Evolutionary conservation across 2,113 vertebrate species (phyloP).

Genomic region (Hippopotamus amphibius): DNA sequence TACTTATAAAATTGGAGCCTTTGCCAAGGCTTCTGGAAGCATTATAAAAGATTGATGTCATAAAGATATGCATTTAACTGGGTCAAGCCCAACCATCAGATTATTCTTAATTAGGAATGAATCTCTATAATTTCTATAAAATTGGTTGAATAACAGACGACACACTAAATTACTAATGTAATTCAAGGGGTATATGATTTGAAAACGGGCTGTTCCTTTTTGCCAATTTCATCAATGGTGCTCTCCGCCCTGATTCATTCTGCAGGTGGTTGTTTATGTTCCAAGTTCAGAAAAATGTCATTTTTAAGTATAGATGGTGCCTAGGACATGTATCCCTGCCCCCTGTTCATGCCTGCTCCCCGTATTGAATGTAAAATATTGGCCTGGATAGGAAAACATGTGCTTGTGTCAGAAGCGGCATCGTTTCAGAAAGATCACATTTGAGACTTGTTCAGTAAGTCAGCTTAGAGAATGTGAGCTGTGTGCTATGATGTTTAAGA

Average conservation of each 20-base stretch:
- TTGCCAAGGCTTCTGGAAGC: conserved; percentile 77
- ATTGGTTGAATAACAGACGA: conserved; percentile 78
- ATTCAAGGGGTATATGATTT: conserved; percentile 64
- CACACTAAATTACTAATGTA: conserved; percentile 65
- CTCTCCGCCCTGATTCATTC: conserved; percentile 36
- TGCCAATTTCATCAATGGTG: conserved; percentile 33
- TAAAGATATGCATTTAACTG: conserved; percentile 84
- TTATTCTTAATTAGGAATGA: conserved; percentile 83
- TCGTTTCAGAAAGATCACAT: conserved; percentile 77
- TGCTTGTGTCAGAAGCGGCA: conserved; percentile 73
- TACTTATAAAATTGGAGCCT: conserved; percentile 78
- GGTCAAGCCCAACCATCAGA: conserved; percentile 80
- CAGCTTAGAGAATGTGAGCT: not conserved
- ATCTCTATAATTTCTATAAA: conserved; percentile 82
- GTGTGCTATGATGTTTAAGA: conserved; percentile 54
- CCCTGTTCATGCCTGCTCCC: not conserved
- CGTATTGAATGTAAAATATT: conserved; percentile 69
- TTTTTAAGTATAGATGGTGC: conserved; percentile 71
- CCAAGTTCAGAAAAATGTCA: conserved; percentile 74
- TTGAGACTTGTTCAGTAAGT: conserved; percentile 72
- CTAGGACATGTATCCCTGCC: not conserved
- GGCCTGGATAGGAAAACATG: conserved; percentile 68
- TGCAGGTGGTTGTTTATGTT: conserved; percentile 71
- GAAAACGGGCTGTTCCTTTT: conserved; percentile 24
- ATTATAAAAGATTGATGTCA: conserved; percentile 83